These are phyloP conservation scores for Lepilemur septentrionalis DNA, from an alignment of 2,797 vertebrate species.

Conservation along the genomic window DNA sequence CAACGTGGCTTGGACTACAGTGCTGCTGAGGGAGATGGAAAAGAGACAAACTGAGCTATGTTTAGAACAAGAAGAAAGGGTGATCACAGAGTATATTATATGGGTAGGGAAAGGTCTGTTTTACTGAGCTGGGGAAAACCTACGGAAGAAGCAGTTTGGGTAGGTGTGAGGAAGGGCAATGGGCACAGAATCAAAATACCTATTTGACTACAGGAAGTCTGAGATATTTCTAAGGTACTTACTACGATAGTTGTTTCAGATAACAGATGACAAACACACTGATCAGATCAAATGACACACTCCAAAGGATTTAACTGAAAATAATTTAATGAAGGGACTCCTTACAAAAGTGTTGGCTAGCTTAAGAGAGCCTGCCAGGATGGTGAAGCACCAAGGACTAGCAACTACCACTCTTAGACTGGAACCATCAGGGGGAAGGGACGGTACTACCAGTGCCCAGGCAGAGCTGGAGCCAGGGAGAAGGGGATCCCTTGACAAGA, in stretches of 20 bases:
- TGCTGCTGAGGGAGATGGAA: not conserved
- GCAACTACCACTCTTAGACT: not conserved
- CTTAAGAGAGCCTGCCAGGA: not conserved
- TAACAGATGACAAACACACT: not conserved
- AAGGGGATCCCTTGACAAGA: not conserved
- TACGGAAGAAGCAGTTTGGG: too few species aligned
- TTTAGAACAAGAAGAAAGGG: not conserved
- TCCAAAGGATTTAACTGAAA: not conserved
- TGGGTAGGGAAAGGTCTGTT: too few species aligned
- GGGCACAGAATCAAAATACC: not conserved
- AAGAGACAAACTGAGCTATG: not conserved
- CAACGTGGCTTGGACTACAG: accelerated
- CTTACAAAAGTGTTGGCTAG: not conserved
- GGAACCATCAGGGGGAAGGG: not conserved
- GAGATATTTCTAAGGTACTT: not conserved
- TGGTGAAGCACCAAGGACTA: not conserved
- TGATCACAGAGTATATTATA: accelerated
- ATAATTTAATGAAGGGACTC: not conserved
- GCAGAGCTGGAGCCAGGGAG: not conserved
- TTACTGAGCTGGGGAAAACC: not conserved
- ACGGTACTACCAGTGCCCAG: not conserved
- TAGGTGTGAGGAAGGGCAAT: not conserved
- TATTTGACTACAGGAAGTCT: not conserved
- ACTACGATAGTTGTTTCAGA: not conserved
- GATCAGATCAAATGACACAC: not conserved